Evolutionary conservation across 2,113 vertebrate species (phyloP), one percentile per base, ranked within the genome.

Genomic region (Sula dactylatra): DNA sequence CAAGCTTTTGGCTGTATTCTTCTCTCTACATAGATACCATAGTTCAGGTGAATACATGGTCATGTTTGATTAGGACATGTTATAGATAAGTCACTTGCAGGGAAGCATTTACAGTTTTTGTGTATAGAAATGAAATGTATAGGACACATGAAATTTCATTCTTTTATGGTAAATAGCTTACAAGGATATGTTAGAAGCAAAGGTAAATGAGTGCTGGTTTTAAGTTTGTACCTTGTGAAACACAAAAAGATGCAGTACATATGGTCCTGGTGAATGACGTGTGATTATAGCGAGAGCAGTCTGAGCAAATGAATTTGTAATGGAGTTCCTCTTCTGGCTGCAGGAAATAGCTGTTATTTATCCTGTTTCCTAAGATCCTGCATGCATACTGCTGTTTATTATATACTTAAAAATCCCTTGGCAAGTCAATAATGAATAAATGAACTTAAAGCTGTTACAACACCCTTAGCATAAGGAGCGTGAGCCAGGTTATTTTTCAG

Each of bases 231-330:
- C 65, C 49, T 84, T 92, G 83, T 94, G 92, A 82, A 94, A 88
- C 74, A 70, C 70, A 71, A 59, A 93, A 90, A 64, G 90, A 94
- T 95, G 92, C 19, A 42, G 26, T 81, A 40, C 69, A 15, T 22
- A 36, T 0, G 16, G 86, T 94, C 94, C 78, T 87, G 64, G 72
- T 52, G 92, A 89, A 54, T 50, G 72, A 40, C 20, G 11, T 71
- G 92, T 95, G 87, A 95, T 97, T 83, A 64, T 78, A 19, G 84
- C 40, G 13, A 91, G 88, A 97, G 73, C 59, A 94, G 69, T 90
- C 88, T 78, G 81, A 96, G 86, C 82, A 96, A 97, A 98, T 98
- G 93, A 97, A 97, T 97, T 95, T 93, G 81, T 97, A 97, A 97
- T 97, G 67, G 91, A 96, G 96, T 97, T 97, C 84, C 86, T 97